Percentiles rank a stretch among this genome's conserved stretches.
Evolutionary conservation across 2,888 invertebrate species (phyloP).

Genomic region (Patella pellucida): DNA sequence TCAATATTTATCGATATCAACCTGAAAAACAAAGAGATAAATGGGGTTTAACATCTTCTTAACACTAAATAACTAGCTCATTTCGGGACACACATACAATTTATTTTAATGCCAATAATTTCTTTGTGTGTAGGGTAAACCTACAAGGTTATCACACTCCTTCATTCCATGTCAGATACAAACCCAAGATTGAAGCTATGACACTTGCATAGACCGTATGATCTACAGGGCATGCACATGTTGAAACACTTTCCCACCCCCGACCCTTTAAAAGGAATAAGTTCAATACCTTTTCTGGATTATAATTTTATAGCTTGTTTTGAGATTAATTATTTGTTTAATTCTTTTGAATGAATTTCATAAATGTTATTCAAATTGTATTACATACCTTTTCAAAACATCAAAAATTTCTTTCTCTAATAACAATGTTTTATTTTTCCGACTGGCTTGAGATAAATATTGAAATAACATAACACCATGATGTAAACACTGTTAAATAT

Average conservation of each 20-base stretch:
- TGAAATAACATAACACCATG: slow-evolving; percentile 41
- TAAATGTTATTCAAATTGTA: too few relatives aligned
- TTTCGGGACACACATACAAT: background rate
- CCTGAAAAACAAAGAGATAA: slow-evolving; percentile 25
- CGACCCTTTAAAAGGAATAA: too few relatives aligned
- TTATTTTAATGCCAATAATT: background rate
- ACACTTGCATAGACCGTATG: too few relatives aligned
- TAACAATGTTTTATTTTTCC: slow-evolving; percentile 56
- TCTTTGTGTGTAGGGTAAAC: background rate
- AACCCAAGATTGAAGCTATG: background rate
- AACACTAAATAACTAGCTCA: too few relatives aligned
- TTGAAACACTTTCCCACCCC: too few relatives aligned
- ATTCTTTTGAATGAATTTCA: too few relatives aligned
- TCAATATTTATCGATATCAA: slow-evolving; percentile 34
- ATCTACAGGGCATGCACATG: too few relatives aligned
- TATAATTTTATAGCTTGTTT: too few relatives aligned
- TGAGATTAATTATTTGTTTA: too few relatives aligned
- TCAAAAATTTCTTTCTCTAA: slow-evolving; percentile 49
- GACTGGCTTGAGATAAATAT: slow-evolving; percentile 41
- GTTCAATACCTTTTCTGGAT: too few relatives aligned
- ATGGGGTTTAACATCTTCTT: too few relatives aligned
- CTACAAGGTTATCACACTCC: background rate
- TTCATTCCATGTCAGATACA: background rate
- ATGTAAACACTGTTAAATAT: slow-evolving; percentile 46
- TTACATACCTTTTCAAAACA: slow-evolving; percentile 47